Base-by-base conservation (phyloP, 2,888 invertebrate species). In the Cataglyphis livida region DNA sequence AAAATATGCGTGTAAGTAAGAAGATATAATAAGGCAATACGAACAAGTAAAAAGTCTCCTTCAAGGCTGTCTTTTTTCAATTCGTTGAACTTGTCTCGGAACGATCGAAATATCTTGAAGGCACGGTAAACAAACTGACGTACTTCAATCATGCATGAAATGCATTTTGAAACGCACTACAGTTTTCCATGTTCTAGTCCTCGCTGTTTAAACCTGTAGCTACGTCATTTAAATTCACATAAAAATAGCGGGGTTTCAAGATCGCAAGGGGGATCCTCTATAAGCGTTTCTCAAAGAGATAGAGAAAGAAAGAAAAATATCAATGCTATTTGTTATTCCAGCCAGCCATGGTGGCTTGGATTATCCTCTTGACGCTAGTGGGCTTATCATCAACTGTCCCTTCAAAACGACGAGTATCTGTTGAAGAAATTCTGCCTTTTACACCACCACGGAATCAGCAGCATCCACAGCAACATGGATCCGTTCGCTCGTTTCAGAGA, bases 401-500 rank as follows among this genome's bases (percentile, higher is more conserved):
- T 0, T 64, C 86, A 1, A 65, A 84, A 15, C 78, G 82, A 10
- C 81, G 82, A 6, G 57, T 84, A 38, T 85, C 88, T 65, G 73
- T 85, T 5, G 78, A 66, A 3, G 86, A 87, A 25, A 65, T 83
- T 21, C 35, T 78, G 41, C 82, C 85, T 10, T 83, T 81, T 10
- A 25, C 68, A 66, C 73, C 84, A 4, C 51, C 74, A 0, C 81
- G 71, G 85, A 25, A 88, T 0, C 9, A 70, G 4, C 25, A n/a
- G 0, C 48, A 51, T 41, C 41, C 41, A 4, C 61, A 6, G 3
- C 76, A 82, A 10, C 51, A 9, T 18, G 76, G 84, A 3, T 89
- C 92, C 7, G 85, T 87, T 1, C 93, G 93, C 7, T 92, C 92
- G 3, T 95, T 95, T 87, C 94, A 94, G 87, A 92, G 95, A 83